These are phyloP conservation scores for Cancer borealis DNA, from an alignment of 2,888 invertebrate genomes.

Conservation along the genomic window DNA sequence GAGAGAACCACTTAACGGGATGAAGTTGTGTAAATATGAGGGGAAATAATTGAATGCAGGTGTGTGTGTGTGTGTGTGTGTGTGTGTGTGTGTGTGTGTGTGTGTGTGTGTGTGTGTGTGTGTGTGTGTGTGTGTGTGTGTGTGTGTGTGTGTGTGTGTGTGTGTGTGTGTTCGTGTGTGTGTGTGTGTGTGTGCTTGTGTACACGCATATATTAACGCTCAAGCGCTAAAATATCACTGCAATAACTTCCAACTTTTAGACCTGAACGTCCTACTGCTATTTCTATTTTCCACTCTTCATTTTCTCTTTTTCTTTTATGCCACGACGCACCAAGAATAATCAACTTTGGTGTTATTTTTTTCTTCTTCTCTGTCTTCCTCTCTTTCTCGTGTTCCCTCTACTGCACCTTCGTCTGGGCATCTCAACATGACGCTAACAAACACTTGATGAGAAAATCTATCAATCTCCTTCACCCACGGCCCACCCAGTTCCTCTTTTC, in stretches of 20 bases:
- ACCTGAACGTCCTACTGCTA: not conserved
- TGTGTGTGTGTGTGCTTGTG: slow-evolving; percentile 12
- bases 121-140: slow-evolving; percentile 20
- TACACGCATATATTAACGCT: not conserved
- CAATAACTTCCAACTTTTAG: not conserved
- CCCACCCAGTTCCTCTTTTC: not conserved
- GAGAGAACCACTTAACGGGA: not conserved
- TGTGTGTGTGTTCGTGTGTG: not conserved
- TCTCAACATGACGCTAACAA: not conserved
- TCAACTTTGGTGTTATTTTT: not conserved
- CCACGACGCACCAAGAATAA: not conserved
- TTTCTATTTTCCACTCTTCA: not conserved
- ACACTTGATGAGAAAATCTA: slow-evolving; percentile 2
- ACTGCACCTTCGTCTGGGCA: not conserved
- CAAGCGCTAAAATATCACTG: not conserved
- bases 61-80: slow-evolving; percentile 20
- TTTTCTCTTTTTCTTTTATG: not conserved
- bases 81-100: slow-evolving; percentile 7
- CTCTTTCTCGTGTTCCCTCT: not conserved
- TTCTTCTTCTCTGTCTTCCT: not conserved
- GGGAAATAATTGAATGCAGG: not conserved
- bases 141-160: slow-evolving; percentile 11
- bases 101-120: slow-evolving; percentile 28
- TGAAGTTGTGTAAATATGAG: not conserved
- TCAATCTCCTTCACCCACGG: not conserved